Evolutionary conservation across 2,888 invertebrate genomes (phyloP).

Genomic region (Stictocephala bisonia): DNA sequence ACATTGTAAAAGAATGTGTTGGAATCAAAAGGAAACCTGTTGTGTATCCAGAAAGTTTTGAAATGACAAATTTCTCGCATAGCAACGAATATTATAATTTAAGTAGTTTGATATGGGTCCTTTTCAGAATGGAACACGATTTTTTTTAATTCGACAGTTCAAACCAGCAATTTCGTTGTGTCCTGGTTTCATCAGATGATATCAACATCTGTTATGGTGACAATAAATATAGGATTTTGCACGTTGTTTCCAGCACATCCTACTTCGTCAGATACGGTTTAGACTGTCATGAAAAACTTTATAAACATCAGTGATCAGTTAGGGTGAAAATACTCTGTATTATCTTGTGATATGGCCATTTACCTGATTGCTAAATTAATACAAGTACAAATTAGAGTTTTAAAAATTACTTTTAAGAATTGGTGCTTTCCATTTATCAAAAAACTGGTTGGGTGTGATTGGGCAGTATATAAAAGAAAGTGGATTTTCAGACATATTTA

Average conservation of each 20-base stretch:
- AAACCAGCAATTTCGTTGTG: background rate
- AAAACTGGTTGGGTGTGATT: constrained; percentile 15
- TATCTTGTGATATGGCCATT: constrained; percentile 23
- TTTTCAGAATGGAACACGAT: background rate
- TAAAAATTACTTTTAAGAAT: background rate
- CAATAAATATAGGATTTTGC: constrained; percentile 1
- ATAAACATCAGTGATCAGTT: background rate
- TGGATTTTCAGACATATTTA: constrained; percentile 15
- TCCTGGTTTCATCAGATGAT: constrained; percentile 4
- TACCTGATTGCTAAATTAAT: constrained; percentile 24
- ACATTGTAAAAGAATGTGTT: background rate
- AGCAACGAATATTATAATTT: background rate
- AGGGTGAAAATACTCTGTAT: background rate
- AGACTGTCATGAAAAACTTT: constrained; percentile 20
- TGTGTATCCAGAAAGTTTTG: background rate
- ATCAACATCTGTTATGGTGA: background rate
- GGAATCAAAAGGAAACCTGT: background rate
- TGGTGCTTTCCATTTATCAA: constrained; percentile 21
- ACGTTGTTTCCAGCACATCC: background rate
- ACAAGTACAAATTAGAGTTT: background rate
- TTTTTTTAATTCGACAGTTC: background rate
- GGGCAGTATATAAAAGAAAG: constrained; percentile 9
- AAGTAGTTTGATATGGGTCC: background rate
- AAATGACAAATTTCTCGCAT: background rate
- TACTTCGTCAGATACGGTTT: background rate